Evolutionary conservation across 1,140 invertebrate species (phyloP), one percentile per base, ranked within the genome.

Genomic region (Euborellia annulipes): DNA sequence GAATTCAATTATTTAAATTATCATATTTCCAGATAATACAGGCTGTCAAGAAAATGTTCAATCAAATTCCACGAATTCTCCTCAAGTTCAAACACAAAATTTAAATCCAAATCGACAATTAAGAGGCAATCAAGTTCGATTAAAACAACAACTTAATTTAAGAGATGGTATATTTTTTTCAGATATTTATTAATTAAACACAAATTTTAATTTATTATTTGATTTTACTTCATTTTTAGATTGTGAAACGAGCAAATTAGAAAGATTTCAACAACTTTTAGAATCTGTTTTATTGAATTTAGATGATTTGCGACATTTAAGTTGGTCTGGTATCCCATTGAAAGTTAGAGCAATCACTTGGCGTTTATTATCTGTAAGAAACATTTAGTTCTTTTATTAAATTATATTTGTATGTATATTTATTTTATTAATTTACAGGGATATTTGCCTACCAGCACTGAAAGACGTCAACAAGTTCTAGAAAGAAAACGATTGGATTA

Each of bases 401-500:
- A 27, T 27, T 6, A 27, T 50, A 22, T 42, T 7, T 32, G n/a
- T n/a, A n/a, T n/a, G n/a, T n/a, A n/a, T n/a, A n/a, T 27, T 27
- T 27, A 27, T 27, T 6, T 36, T 48, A 30, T 18, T 43, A n/a
- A 52, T 51, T 45, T 47, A 53, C 30, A 70, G 59, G 92, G 93
- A 52, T 98, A 98, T 70, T 66, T 98, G 32, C 93, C 95, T 16
- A 80, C 89, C 2, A 90, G 82, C 63, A 62, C 79, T 3, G 91
- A 97, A 57, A 72, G 91, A 48, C 71, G 91, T 8, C 73, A 81
- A 52, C 76, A 79, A 50, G 81, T 86, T 13, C 61, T 98, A 36
- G 76, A 91, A 57, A 68, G 91, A 43, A 98, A 98, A 64, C 71
- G 94, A 18, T 78, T 89, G 41, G 92, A 97, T 59, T 99, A 99